Evolutionary conservation across 2,888 invertebrate species (phyloP).

Genomic region (Synanthedon andrenaeformis): DNA sequence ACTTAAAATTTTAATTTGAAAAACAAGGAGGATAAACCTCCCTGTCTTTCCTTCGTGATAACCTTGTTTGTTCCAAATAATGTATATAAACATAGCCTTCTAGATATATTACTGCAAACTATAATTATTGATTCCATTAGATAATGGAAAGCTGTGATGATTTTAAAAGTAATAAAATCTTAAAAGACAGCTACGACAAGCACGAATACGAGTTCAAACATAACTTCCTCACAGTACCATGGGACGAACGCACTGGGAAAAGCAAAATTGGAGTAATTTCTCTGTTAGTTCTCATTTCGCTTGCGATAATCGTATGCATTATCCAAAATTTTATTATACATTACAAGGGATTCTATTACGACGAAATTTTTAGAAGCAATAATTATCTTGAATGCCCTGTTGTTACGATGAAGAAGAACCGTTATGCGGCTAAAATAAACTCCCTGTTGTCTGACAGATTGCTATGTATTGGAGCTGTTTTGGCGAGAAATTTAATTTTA

Average conservation of each 20-base stretch:
- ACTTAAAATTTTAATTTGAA: too few relatives aligned
- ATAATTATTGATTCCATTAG: neutral
- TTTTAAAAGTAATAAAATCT: neutral
- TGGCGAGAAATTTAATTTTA: neutral
- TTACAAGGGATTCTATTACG: neutral
- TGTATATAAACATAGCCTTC: too few relatives aligned
- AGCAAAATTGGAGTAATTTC: conserved; percentile 1
- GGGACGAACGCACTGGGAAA: conserved; percentile 1
- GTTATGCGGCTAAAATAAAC: conserved; percentile 1
- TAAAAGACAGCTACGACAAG: neutral
- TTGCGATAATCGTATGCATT: neutral
- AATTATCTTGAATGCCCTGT: neutral
- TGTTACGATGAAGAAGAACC: conserved; percentile 1
- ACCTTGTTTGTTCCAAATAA: too few relatives aligned
- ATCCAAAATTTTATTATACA: neutral
- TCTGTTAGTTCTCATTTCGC: neutral
- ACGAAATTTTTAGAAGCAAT: neutral
- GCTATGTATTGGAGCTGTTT: conserved; percentile 1
- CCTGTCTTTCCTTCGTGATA: too few relatives aligned
- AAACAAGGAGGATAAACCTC: too few relatives aligned
- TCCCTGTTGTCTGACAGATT: neutral
- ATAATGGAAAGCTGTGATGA: neutral
- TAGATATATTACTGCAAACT: too few relatives aligned
- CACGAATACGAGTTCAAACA: neutral
- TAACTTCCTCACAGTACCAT: conserved; percentile 1